Percentiles rank a stretch among this genome's conserved stretches.
Conservation (phyloP, 2,797 vertebrate species). For the Acridotheres tristis region DNA sequence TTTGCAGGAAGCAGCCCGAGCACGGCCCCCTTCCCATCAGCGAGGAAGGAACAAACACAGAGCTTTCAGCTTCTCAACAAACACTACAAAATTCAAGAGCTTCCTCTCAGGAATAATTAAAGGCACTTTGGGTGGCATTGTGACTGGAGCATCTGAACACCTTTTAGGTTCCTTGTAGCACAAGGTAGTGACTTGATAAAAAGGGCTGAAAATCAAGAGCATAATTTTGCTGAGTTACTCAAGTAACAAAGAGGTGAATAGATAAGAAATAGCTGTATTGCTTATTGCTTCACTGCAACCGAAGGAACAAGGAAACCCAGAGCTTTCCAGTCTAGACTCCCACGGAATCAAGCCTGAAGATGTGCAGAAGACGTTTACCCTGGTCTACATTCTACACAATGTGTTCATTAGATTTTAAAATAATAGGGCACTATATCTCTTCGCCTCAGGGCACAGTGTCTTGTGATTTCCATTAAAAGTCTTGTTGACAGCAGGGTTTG, state of each 20-base stretch:
- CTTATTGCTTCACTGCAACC: neutral
- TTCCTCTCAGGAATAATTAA: conserved; percentile 20
- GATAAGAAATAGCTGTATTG: neutral
- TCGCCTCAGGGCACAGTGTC: neutral
- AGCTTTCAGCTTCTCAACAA: neutral
- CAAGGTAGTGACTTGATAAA: neutral
- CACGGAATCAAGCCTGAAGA: neutral
- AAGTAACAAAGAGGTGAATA: neutral
- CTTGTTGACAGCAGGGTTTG: neutral
- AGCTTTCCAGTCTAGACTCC: neutral
- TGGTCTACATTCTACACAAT: neutral
- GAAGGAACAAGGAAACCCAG: neutral
- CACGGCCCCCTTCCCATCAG: accelerated
- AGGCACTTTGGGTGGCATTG: neutral
- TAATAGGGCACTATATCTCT: neutral
- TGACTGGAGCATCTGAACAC: neutral
- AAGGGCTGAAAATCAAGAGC: neutral
- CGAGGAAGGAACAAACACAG: neutral
- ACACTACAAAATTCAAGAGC: neutral
- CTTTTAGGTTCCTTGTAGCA: neutral
- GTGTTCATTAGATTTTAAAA: conserved; percentile 22
- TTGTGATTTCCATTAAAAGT: conserved; percentile 1
- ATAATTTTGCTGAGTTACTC: neutral
- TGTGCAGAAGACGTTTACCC: neutral
- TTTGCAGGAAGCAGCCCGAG: neutral